Percentiles rank a stretch among this genome's conserved stretches.
Conservation (phyloP, 2,797 vertebrate species). For the Gallirallus australis region DNA sequence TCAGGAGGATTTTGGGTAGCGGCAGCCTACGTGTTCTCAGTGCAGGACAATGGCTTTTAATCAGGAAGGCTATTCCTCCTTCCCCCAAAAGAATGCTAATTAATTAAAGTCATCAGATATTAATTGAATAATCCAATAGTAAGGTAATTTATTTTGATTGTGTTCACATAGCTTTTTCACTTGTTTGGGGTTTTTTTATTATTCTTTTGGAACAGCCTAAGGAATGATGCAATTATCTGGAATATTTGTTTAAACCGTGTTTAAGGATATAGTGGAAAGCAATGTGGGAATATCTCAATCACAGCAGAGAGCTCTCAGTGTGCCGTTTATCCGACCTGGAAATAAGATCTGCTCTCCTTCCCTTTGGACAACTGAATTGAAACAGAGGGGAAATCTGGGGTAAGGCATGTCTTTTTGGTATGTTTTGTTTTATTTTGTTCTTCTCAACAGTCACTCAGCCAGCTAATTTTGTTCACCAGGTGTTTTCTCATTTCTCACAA, state of each 20-base stretch:
- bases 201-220: neutral
- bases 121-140: neutral
- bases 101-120: conserved; percentile 22
- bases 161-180: neutral
- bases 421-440: neutral
- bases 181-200: neutral
- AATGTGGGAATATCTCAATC: conserved; percentile 4
- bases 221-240: neutral
- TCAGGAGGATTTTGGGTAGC: neutral
- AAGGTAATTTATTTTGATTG: conserved; percentile 23
- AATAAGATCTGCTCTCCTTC: neutral
- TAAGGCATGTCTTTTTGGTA: neutral
- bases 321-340: neutral
- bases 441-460: neutral
- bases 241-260: neutral
- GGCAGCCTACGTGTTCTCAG: neutral
- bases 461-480: conserved; percentile 23
- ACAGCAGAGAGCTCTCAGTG: neutral
- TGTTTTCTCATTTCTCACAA: conserved; percentile 51
- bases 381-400: neutral
- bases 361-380: neutral
- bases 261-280: neutral
- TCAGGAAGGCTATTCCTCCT: neutral
- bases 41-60: neutral
- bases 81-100: neutral